Conservation (phyloP, 1,140 invertebrate genomes). For the Arion vulgaris region DNA sequence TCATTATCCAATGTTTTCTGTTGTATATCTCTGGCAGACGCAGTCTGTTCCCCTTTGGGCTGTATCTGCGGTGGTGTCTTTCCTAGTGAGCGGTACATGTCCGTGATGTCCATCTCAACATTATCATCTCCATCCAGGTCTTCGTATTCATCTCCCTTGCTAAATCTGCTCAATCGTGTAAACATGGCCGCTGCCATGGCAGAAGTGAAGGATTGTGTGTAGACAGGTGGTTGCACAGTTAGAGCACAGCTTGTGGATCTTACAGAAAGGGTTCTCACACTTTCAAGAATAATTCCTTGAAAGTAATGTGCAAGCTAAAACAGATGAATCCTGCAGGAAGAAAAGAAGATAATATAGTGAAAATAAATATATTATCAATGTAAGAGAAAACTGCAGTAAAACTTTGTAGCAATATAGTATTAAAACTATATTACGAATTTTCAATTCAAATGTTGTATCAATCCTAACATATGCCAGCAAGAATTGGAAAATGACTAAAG, state of each 20-base stretch:
- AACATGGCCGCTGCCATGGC: conserved; percentile 51
- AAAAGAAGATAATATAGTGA: too few species aligned
- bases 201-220: neutral
- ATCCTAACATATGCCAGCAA: too few species aligned
- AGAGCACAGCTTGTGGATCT: neutral
- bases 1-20: conserved; percentile 16
- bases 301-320: too few species aligned
- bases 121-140: conserved; percentile 56
- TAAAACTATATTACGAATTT: too few species aligned
- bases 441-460: too few species aligned
- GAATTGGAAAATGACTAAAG: too few species aligned
- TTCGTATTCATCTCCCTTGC: conserved; percentile 57
- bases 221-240: neutral
- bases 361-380: too few species aligned
- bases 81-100: conserved; percentile 43
- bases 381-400: too few species aligned
- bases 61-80: conserved; percentile 27
- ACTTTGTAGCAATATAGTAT: too few species aligned
- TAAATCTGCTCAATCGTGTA: conserved; percentile 54
- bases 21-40: neutral
- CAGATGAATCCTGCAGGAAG: too few species aligned
- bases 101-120: conserved; percentile 64
- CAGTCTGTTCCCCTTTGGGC: conserved; percentile 37
- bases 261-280: neutral
- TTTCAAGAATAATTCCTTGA: too few species aligned